Conservation (phyloP, 2,113 vertebrate genomes). For the Oncorhynchus mykiss region DNA sequence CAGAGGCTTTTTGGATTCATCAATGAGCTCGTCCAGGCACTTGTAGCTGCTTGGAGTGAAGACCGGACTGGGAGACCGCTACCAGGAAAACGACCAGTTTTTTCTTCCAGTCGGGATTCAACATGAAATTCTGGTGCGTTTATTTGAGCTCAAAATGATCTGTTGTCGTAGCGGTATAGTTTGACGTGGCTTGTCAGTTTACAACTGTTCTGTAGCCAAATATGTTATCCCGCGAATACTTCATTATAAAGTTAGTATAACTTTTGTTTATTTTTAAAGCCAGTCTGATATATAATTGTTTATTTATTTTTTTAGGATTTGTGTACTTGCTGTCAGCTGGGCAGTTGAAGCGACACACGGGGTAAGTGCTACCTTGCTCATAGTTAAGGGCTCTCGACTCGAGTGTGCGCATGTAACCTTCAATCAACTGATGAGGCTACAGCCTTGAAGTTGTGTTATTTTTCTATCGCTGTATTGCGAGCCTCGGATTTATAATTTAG, state of each 20-base stretch:
- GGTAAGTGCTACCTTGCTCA: constrained; percentile 24
- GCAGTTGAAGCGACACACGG: constrained; percentile 10
- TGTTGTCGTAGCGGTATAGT: neutral
- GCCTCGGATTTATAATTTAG: neutral
- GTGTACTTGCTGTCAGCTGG: constrained; percentile 6
- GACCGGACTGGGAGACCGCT: constrained; percentile 26
- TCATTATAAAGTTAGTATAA: no score
- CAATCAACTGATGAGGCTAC: neutral
- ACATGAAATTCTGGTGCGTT: constrained; percentile 70
- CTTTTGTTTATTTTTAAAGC: no score
- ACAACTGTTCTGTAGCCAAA: no score
- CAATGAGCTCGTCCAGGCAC: constrained; percentile 56
- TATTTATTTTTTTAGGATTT: constrained; percentile 12
- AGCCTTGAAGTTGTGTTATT: neutral
- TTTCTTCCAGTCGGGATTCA: constrained; percentile 36
- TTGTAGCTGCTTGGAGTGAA: constrained; percentile 53
- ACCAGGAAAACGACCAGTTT: constrained; percentile 31
- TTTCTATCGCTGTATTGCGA: neutral
- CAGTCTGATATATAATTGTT: neutral
- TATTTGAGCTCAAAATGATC: neutral
- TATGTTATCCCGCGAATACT: no score
- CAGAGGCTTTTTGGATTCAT: constrained; percentile 59
- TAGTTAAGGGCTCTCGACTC: neutral
- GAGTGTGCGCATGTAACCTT: neutral
- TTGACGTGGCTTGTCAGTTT: neutral